Conservation (phyloP, 2,797 vertebrate genomes). For the Cyprinella venusta region DNA sequence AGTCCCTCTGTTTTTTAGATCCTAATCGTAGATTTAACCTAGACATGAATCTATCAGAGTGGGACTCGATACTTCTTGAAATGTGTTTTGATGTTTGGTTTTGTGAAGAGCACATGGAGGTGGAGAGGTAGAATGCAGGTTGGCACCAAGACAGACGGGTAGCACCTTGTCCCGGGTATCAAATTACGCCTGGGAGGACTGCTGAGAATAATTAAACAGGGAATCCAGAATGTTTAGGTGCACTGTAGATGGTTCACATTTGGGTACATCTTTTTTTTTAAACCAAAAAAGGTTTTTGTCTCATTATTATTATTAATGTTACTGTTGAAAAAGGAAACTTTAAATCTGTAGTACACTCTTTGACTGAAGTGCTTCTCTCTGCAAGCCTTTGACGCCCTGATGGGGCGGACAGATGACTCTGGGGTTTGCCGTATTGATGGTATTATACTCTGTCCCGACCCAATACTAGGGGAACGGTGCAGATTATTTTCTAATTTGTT, state of each 20-base stretch:
- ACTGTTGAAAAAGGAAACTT: conserved; percentile 51
- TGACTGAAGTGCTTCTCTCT: conserved; percentile 67
- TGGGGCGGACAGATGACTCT: conserved; percentile 44
- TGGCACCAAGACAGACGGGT: conserved; percentile 63
- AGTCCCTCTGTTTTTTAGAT: conserved; percentile 1
- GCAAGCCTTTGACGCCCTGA: conserved; percentile 61
- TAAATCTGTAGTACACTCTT: conserved; percentile 68
- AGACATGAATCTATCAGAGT: background rate
- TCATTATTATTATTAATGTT: conserved; percentile 23
- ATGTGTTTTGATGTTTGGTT: conserved; percentile 36
- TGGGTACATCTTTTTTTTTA: conserved; percentile 75
- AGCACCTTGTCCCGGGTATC: conserved; percentile 54
- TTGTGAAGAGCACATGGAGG: conserved; percentile 36
- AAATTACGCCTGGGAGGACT: conserved; percentile 42
- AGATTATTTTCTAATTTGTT: conserved; percentile 53
- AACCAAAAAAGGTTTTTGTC: conserved; percentile 64
- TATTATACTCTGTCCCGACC: conserved; percentile 57
- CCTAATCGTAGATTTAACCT: background rate
- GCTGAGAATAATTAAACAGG: conserved; percentile 46
- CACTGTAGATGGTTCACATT: conserved; percentile 71
- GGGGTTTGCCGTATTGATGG: conserved; percentile 62
- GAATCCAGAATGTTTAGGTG: conserved; percentile 55
- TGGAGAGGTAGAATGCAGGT: conserved; percentile 50
- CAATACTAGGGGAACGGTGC: conserved; percentile 31
- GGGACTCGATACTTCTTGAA: conserved; percentile 7